These are phyloP conservation scores for Dilophus febrilis DNA, from an alignment of 2,888 invertebrate genomes.

Conservation along the genomic window DNA sequence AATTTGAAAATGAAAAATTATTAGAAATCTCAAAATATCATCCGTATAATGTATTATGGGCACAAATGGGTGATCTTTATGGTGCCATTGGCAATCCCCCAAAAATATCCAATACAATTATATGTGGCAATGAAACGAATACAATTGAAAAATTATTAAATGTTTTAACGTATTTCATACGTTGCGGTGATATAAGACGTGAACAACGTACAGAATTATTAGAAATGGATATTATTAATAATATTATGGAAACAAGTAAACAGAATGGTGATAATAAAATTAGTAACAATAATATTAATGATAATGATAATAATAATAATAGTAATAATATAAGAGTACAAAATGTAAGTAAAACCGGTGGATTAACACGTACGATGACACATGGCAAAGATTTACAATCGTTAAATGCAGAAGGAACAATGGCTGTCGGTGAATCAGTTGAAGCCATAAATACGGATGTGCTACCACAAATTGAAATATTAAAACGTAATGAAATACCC, in stretches of 20 bases:
- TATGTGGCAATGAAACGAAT: constrained; percentile 48
- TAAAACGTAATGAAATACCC: constrained; percentile 24
- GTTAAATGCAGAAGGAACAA: constrained; percentile 7
- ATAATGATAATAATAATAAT: constrained; percentile 4
- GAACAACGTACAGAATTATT: constrained; percentile 31
- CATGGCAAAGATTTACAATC: constrained; percentile 23
- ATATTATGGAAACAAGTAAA: constrained; percentile 14
- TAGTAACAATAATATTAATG: constrained; percentile 5
- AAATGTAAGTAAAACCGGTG: constrained; percentile 1
- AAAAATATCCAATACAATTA: constrained; percentile 60
- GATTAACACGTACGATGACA: constrained; percentile 21
- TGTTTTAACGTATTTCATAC: constrained; percentile 73
- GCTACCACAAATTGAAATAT: background rate
- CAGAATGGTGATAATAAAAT: constrained; percentile 7
- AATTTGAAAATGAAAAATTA: constrained; percentile 32
- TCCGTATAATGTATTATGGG: constrained; percentile 81
- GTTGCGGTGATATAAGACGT: constrained; percentile 54
- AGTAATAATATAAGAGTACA: constrained; percentile 4
- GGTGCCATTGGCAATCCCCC: constrained; percentile 70
- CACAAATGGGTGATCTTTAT: constrained; percentile 70
- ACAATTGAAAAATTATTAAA: constrained; percentile 54
- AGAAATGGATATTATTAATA: constrained; percentile 16
- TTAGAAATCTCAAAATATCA: constrained; percentile 40
- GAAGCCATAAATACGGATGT: background rate
- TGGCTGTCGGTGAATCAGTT: background rate